Percentiles rank a stretch among this genome's conserved stretches.
These are phyloP conservation scores for Monochamus alternatus DNA, from an alignment of 2,888 invertebrate species.

Conservation along the genomic window DNA sequence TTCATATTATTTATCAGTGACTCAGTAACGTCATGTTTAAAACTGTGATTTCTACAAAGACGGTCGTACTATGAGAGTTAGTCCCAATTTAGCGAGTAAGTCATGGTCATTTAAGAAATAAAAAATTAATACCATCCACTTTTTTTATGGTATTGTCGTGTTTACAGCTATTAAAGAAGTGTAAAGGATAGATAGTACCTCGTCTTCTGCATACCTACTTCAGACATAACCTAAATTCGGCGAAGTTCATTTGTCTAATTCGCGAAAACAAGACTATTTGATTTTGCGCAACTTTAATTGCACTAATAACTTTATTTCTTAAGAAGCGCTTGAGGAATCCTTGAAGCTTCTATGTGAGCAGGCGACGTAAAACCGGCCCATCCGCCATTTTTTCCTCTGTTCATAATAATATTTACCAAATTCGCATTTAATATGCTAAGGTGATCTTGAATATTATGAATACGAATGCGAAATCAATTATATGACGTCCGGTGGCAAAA, in stretches of 20 bases:
- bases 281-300: background rate
- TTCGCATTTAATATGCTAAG: slow-evolving; percentile 10
- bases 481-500: slow-evolving; percentile 29
- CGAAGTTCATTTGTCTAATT: background rate
- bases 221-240: background rate
- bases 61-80: too few species aligned
- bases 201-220: background rate
- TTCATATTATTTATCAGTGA: too few species aligned
- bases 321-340: background rate
- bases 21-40: too few species aligned
- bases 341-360: background rate
- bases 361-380: background rate
- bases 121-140: background rate
- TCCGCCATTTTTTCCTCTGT: background rate
- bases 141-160: background rate
- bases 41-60: too few species aligned
- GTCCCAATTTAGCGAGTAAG: background rate
- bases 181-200: background rate
- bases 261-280: background rate
- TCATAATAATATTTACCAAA: background rate
- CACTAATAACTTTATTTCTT: background rate
- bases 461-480: slow-evolving; percentile 11
- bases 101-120: background rate
- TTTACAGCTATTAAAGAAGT: background rate
- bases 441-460: slow-evolving; percentile 30